Evolutionary conservation across 2,113 vertebrate species (phyloP), one percentile per base, ranked within the genome.

Genomic region (Xiphias gladius): DNA sequence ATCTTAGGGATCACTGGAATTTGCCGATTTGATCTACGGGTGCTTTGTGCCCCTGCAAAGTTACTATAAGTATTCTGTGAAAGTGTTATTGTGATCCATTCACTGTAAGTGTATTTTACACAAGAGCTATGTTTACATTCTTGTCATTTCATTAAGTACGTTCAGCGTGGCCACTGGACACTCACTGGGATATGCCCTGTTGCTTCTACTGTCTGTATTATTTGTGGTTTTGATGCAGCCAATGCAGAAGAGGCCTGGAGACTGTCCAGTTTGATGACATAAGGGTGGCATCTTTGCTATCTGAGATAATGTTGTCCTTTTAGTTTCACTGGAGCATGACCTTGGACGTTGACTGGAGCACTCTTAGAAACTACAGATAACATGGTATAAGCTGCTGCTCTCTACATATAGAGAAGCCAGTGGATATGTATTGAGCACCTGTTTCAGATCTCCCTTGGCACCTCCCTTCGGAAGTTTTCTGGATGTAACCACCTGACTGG

Each of bases 211-310:
- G 58, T 62, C 52, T 30, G 75, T 57, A 10, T 62, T 71, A 61
- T 86, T 63, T 0, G 1, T 41, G 64, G 26, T 41, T 7, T 43
- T 13, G 13, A 43, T 26, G 6, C 46, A 63, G 39, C 14, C 50
- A 9, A 43, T 12, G 39, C 57, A 41, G 62, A 43, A 69, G 39
- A 67, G 28, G 75, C 13, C 66, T 14, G 11, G 52, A 37, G 39
- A 57, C 16, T 16, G n/a, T 55, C 63, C 71, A 63, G 39, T 9
- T 82, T 26, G 55, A 20, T 70, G 74, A 66, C 43, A 61, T 77
- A 59, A 46, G 3, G 55, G 43, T 80, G 65, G 75, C 73, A 77
- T 77, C 61, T 77, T 35, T 61, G 35, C 68, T 82, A 62, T 78
- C 78, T 73, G 20, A n/a, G 64, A 59, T 30, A 30, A 24, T 20